phyloP scores from a whole-genome alignment of 1,140 invertebrate genomes.

The Drosophila repletoides region DNA sequence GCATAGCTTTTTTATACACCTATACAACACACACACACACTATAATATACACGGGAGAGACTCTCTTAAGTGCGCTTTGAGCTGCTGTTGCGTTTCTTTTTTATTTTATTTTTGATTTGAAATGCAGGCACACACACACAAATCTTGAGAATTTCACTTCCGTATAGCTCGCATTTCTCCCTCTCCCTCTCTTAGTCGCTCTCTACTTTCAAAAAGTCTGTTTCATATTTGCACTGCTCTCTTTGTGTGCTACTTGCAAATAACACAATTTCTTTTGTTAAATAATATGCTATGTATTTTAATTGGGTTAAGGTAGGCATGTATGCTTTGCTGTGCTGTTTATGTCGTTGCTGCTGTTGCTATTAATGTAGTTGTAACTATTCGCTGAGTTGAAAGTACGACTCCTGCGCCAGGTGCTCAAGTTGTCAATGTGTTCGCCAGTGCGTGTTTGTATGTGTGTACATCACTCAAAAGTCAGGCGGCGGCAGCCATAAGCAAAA shows the following conservation, averaged over 20 bases:
- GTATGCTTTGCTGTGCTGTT: conserved; percentile 45
- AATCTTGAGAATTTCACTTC: conserved; percentile 74
- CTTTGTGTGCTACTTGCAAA: conserved; percentile 64
- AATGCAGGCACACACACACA: conserved; percentile 46
- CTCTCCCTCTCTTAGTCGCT: conserved; percentile 18
- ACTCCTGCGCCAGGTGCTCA: conserved; percentile 74
- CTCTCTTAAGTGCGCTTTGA: conserved; percentile 40
- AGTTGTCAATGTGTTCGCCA: conserved; percentile 27
- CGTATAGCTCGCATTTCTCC: conserved; percentile 58
- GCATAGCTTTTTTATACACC: conserved; percentile 25
- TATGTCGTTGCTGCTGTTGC: conserved; percentile 20
- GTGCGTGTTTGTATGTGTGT: conserved; percentile 38
- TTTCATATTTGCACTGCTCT: conserved; percentile 61
- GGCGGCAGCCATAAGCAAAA: conserved; percentile 60
- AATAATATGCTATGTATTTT: conserved; percentile 77
- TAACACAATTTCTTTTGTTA: conserved; percentile 82
- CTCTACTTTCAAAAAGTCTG: conserved; percentile 69
- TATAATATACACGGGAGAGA: background rate
- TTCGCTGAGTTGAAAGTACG: conserved; percentile 59
- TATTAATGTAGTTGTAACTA: conserved; percentile 28
- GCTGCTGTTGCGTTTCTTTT: conserved; percentile 34
- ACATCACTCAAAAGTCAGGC: conserved; percentile 66
- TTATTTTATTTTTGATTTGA: conserved; percentile 36
- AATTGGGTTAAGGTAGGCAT: conserved; percentile 82
- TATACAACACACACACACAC: conserved; percentile 2